Conservation (phyloP, 2,797 vertebrate genomes). For the Dallia pectoralis region DNA sequence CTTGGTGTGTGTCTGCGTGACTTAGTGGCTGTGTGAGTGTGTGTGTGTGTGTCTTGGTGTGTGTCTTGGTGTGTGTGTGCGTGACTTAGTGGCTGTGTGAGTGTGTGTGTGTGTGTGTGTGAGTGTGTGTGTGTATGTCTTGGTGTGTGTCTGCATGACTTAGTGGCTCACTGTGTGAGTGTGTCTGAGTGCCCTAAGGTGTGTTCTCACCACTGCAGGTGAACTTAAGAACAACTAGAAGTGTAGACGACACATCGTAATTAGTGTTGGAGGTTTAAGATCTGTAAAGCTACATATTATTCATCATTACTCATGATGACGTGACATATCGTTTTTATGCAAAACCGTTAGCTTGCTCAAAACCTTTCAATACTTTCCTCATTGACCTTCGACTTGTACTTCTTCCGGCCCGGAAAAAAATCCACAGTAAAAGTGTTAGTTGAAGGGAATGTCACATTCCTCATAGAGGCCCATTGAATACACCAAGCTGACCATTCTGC, state of each 20-base stretch:
- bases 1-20: no score
- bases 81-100: no score
- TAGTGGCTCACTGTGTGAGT: neutral
- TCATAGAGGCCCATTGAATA: constrained; percentile 29
- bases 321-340: no score
- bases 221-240: neutral
- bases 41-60: neutral
- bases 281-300: no score
- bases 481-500: constrained; percentile 44
- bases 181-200: neutral
- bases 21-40: neutral
- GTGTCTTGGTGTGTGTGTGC: no score
- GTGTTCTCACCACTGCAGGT: neutral
- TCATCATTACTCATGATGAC: no score
- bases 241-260: neutral
- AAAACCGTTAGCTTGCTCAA: neutral
- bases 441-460: constrained; percentile 4
- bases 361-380: neutral
- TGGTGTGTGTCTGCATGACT: no score
- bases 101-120: no score
- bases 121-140: no score
- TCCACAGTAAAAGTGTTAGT: neutral
- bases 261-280: no score
- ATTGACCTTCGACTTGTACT: neutral
- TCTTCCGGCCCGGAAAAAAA: neutral